Evolutionary conservation across 2,888 invertebrate genomes (phyloP).

Genomic region (Melanostoma scalare): DNA sequence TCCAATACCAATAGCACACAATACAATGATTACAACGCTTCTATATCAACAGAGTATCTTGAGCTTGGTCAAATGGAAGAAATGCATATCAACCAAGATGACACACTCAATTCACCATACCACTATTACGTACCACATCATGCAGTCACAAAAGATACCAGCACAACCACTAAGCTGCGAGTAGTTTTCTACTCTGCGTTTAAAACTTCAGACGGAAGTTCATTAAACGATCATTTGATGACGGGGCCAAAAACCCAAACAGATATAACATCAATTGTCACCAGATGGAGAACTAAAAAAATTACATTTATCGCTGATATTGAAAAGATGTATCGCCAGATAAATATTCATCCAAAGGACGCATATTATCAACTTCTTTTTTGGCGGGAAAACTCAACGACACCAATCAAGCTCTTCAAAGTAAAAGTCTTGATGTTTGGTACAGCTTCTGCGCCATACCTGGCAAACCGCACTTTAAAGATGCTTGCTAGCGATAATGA

Average conservation of each 20-base stretch:
- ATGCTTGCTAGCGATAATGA: background rate
- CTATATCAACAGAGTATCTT: background rate
- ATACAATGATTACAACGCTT: background rate
- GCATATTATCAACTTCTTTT: conserved; percentile 21
- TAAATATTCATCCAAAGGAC: background rate
- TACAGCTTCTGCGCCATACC: conserved; percentile 4
- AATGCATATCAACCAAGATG: background rate
- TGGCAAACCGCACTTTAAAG: conserved; percentile 6
- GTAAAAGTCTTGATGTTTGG: conserved; percentile 3
- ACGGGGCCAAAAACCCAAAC: conserved; percentile 6
- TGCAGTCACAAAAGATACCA: conserved; percentile 15
- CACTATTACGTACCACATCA: conserved; percentile 34
- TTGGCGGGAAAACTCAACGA: conserved; percentile 12
- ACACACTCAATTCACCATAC: background rate
- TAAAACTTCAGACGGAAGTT: conserved; percentile 7
- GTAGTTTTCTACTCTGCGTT: conserved; percentile 23
- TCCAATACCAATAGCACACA: background rate
- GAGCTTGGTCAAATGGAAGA: background rate
- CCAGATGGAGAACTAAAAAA: conserved; percentile 20
- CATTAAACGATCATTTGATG: conserved; percentile 17
- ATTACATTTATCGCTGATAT: conserved; percentile 28
- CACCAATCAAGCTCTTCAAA: background rate
- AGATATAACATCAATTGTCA: background rate
- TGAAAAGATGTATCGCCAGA: conserved; percentile 28
- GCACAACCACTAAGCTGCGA: conserved; percentile 20